Evolutionary conservation across 92 coral and sea anemone genomes (phyloP), one percentile per base, ranked within the genome.

Genomic region (Diadumene lineata): DNA sequence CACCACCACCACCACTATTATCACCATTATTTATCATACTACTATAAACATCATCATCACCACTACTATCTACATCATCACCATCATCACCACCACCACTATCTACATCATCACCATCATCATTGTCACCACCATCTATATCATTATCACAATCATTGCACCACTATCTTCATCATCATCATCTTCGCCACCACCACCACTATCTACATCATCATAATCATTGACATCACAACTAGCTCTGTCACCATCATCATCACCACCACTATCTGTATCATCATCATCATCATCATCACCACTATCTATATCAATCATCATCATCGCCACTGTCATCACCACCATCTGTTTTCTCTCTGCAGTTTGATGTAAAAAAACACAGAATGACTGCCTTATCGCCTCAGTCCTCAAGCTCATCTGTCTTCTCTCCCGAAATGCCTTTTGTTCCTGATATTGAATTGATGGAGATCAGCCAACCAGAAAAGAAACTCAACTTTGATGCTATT

Each of bases 361-460:
- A 57, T 17, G 32, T 25, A 11, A 33, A 72, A 34, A 56, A 56
- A 50, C 66, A 72, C 77, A 56, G 66, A 56, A 8, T 62, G 65
- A 60, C 78, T 75, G 30, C n/a, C 74, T 31, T 24, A 34, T 7
- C 56, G 17, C 43, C 69, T 2, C 43, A n/a, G 15, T 31, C 64
- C 32, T 1, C 53, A 16, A 33, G 56, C 17, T 50, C 73, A 58
- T 24, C 77, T 24, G 16, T 61, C 50, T 23, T 48, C 56, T 75
- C 85, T 38, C 85, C 92, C 62, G 92, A 65, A 74, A 43, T 64
- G 34, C 29, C 66, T 2, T 64, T 33, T 60, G 60, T 80, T 53
- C 84, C 85, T 44, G 85, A 87, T 50, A 77, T 87, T 21, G 92
- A 87, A 56, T 50, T 87, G 56, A 64, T 53, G 65, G 82, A 85